Base-by-base conservation (phyloP, 2,113 vertebrate genomes). In the Acanthisitta chloris region DNA sequence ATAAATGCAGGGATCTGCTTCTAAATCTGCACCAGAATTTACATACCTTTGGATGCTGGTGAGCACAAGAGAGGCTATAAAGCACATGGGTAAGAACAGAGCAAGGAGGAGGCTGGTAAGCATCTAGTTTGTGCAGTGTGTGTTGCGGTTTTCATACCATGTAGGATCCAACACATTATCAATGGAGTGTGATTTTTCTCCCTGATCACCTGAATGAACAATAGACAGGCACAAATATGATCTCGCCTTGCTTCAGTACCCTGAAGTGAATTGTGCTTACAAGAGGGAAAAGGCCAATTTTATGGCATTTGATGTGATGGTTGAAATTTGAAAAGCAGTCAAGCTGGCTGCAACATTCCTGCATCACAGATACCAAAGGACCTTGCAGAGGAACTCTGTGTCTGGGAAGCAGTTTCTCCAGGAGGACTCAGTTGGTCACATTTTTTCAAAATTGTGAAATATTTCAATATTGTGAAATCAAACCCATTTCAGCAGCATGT, bases 181-280 rank as follows among this genome's bases (percentile, higher is more conserved):
- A 92, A 78, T 12, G 13, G 86, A 78, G 69, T 70, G 85, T 78
- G 72, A 86, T 52, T 86, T 88, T 69, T 91, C n/a, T 74, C 55
- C 57, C 36, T 81, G 40, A 64, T 66, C 90, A 86, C 81, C 77
- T 92, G 95, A 88, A 74, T 52, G 82, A 95, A 83, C 93, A 96
- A 90, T 93, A 67, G 34, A 76, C 23, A 55, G 67, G 36, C 93
- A 86, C 92, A 94, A 96, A 92, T 94, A 92, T 11, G 87, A 86
- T 90, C 80, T 76, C 36, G 69, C 65, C 72, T 86, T 78, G 85
- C 93, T 86, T 92, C 95, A 67, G 62, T 93, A 72, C 85, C 46
- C 79, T 81, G 48, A 78, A 95, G 72, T 65, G 88, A 93, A 80
- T 74, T 92, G 82, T 67, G 82, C 72, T 94, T 42, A 67, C 64